Percentiles rank a stretch among this genome's conserved stretches.
Evolutionary conservation across 2,113 vertebrate genomes (phyloP).

Genomic region (Dicrurus megarhynchus): DNA sequence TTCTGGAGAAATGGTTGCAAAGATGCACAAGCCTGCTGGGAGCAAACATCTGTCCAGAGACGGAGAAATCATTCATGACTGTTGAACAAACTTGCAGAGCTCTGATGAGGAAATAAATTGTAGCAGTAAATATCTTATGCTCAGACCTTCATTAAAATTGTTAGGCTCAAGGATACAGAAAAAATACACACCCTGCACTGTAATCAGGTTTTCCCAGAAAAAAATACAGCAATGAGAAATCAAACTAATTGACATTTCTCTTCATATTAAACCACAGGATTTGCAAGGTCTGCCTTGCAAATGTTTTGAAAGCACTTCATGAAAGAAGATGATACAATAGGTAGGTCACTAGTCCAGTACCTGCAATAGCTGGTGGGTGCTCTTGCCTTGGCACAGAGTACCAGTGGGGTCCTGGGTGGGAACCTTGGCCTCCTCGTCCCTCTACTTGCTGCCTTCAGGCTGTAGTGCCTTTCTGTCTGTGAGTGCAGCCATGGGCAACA

Average conservation of each 20-base stretch:
- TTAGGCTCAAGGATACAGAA: not conserved
- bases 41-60: not conserved
- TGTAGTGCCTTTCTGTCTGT: not conserved
- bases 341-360: not conserved
- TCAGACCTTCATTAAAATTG: not conserved
- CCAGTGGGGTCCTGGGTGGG: too few relatives aligned
- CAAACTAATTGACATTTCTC: not conserved
- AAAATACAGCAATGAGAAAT: not conserved
- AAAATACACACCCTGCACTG: accelerated
- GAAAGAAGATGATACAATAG: not conserved
- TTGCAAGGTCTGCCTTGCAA: not conserved
- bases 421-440: not conserved
- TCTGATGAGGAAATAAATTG: not conserved
- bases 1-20: not conserved
- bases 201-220: not conserved
- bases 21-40: not conserved
- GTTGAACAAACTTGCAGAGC: not conserved
- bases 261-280: not conserved
- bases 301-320: not conserved
- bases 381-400: not conserved
- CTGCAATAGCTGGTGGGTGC: not conserved
- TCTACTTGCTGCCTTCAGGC: not conserved
- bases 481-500: not conserved
- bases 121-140: not conserved
- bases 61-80: not conserved